Base-by-base conservation (phyloP, 2,797 vertebrate genomes). In the Apogon hyalosoma region DNA sequence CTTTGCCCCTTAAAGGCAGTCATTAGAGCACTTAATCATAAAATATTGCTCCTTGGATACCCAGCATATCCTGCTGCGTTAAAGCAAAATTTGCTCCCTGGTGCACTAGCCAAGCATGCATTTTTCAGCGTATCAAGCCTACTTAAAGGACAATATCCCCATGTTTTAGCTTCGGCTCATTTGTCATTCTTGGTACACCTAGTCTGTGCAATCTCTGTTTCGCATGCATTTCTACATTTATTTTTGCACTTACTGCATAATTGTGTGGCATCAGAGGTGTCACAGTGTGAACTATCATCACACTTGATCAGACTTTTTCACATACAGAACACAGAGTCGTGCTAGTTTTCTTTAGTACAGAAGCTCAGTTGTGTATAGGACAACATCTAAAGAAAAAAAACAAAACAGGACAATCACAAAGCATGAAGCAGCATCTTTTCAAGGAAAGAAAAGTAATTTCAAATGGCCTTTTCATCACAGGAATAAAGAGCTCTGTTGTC, bases 11-110 rank as follows among this genome's bases (percentile, higher is more conserved):
- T 82, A 63, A 84, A 85, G 80, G 68, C 69, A 63, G 54, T 56
- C 74, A 86, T 90, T 86, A 87, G 53, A 78, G 67, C 60, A 73
- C 85, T 86, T 84, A 77, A 87, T 87, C 75, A 80, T 78, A 63
- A 79, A 63, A 85, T 72, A 86, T 84, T 74, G 76, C 64, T 83
- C 70, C 72, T 78, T 61, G 48, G 69, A 75, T 62, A 51, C 52
- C 36, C 11, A 53, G 69, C 9, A 62, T 52, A 33, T 63, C 69
- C 41, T 63, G 65, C 78, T 74, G 83, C 3, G 1, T 75, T 52
- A 58, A 52, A 63, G 56, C 49, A 59, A 73, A 75, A 55, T 70
- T 24, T 69, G 63, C 58, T 74, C 59, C 53, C 45, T 7, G 0
- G 61, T 62, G 63, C 52, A 65, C 48, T 71, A 2, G 36, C 45